Base-by-base conservation (phyloP, 2,113 vertebrate genomes). In the Uria lomvia region DNA sequence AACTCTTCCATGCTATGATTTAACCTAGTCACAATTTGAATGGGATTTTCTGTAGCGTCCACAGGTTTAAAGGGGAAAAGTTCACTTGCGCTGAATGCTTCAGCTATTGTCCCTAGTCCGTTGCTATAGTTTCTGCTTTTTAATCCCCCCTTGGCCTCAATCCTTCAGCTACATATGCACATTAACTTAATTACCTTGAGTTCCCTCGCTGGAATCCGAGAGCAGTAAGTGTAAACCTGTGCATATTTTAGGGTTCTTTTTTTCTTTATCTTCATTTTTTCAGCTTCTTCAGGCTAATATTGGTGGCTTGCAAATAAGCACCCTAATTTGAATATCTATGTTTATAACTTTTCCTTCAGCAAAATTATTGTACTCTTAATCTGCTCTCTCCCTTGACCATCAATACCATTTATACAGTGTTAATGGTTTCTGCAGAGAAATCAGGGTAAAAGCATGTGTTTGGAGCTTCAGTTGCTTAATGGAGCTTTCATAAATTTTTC, bases 81-180 rank as follows among this genome's bases (percentile, higher is more conserved):
- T 94, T 96, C 79, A 96, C 80, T 88, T 49, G 52, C 4, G 5
- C 79, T 38, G 82, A 65, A 29, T 30, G 53, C 65, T 78, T 67
- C 79, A 50, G 90, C 73, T 75, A 42, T 49, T 90, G 91, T 80
- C 83, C 83, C 40, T 86, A 3, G 87, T 62, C 82, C 86, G 95
- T 88, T 92, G 94, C 96, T 93, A 47, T 83, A 92, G 92, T 45
- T 95, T 47, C 92, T 91, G 40, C 70, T 60, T 78, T 84, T 78
- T 94, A 96, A 94, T 95, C 94, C 86, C 30, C 30, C 52, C 34
- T 43, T 96, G 96, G 79, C 96, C 96, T 96, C 91, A 96, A 97
- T 97, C 96, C 96, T 94, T 71, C 60, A 81, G 76, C 73, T 88
- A 55, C 83, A 81, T 78, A 74, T 88, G 90, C 76, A 81, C 67